Evolutionary conservation across 2,888 invertebrate species (phyloP).

Genomic region (Diaphora mendica): DNA sequence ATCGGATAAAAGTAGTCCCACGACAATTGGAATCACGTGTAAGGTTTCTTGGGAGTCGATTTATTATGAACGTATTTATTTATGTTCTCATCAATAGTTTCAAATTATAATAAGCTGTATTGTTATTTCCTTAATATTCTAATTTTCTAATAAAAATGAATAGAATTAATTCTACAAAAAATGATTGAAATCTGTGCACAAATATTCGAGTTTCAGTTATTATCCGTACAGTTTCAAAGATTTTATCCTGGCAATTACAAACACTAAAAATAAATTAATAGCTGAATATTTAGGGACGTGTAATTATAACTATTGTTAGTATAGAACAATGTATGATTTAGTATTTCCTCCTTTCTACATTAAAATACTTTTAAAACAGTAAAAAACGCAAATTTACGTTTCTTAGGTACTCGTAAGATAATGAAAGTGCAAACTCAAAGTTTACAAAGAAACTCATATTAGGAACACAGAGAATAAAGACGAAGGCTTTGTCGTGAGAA

Average conservation of each 20-base stretch:
- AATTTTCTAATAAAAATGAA: too few species aligned
- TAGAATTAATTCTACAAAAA: too few species aligned
- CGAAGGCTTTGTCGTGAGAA: not conserved
- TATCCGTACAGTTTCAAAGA: not conserved
- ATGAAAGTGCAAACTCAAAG: not conserved
- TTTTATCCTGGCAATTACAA: not conserved
- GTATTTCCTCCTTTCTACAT: not conserved
- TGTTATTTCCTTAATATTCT: too few species aligned
- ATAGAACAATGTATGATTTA: not conserved
- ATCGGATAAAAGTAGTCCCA: not conserved
- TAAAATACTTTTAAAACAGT: not conserved
- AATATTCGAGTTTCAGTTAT: not conserved
- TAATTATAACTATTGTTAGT: not conserved
- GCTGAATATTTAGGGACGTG: not conserved
- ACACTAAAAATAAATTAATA: not conserved
- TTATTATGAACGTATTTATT: not conserved
- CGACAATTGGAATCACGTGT: not conserved
- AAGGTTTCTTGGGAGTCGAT: not conserved
- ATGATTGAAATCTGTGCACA: too few species aligned
- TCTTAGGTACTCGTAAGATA: not conserved
- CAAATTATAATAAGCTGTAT: not conserved
- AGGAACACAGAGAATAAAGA: conserved; percentile 9
- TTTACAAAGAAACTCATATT: not conserved
- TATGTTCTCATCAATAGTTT: not conserved
- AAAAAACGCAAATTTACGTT: not conserved